Percentiles rank a stretch among this genome's conserved stretches.
Conservation (phyloP, 2,113 vertebrate species). For the Daubentonia madagascariensis region DNA sequence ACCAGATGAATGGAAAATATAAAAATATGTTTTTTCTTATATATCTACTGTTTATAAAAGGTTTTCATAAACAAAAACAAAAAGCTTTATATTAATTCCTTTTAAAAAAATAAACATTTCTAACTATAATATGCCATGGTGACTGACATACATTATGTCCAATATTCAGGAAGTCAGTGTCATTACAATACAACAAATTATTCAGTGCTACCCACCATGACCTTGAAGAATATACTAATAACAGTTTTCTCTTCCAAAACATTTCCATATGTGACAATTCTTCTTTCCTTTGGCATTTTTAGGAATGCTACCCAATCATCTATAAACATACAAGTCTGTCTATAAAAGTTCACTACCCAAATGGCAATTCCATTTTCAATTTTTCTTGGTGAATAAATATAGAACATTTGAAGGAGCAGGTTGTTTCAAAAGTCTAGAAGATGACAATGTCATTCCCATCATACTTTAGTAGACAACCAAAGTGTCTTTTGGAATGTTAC, state of each 20-base stretch:
- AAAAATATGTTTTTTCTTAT: not conserved
- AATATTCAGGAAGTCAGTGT: constrained; percentile 22
- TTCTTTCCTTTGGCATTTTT: constrained; percentile 55
- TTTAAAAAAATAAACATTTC: not conserved
- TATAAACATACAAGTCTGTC: not conserved
- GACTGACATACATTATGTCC: constrained; percentile 1
- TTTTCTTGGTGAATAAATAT: constrained; percentile 30
- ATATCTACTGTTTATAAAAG: not conserved
- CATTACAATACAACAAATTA: constrained; percentile 50
- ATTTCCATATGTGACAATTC: constrained; percentile 39
- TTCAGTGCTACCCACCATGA: not conserved
- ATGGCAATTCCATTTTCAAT: constrained; percentile 46
- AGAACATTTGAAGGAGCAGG: constrained; percentile 2
- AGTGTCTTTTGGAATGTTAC: not conserved
- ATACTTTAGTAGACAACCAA: not conserved
- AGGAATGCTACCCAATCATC: not conserved
- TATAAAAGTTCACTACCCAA: constrained; percentile 5
- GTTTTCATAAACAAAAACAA: not conserved
- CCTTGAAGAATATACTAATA: constrained; percentile 51
- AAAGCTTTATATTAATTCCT: not conserved
- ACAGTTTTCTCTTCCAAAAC: not conserved
- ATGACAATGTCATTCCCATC: not conserved
- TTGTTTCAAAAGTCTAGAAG: not conserved
- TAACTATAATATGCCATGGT: constrained; percentile 31
- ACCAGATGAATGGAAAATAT: not conserved